Base-by-base conservation (phyloP, 64 coral and sea anemone genomes). In the Dendrophyllia cribrosa region DNA sequence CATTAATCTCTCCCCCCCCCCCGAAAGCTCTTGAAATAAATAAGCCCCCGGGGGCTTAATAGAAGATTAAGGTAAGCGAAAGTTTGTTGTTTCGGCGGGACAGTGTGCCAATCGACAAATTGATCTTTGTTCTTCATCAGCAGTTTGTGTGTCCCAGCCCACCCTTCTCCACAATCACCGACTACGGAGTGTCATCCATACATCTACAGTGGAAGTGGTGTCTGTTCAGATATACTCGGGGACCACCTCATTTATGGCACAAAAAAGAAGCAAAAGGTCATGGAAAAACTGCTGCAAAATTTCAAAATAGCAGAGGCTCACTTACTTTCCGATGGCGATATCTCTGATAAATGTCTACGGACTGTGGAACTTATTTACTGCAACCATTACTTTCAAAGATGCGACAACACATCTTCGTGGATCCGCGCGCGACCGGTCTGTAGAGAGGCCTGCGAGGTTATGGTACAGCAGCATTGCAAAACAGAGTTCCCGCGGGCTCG, bases 381-480 rank as follows among this genome's bases (percentile, higher is more conserved):
- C 72, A 75, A 75, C 72, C 72, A 75, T 17, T 75, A 75, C 45
- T 75, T 75, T 51, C 45, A 48, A 75, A 75, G 46, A 20, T 75
- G 72, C 19, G 72, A 75, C 45, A 49, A 50, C 45, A 19, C 46
- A 7, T 75, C 72, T 8, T 75, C 72, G 16, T 20, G 17, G 26
- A 50, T 75, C 47, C 72, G 45, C 47, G 12, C 72, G 47, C 43
- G 45, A 20, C 47, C 72, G 14, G 72, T 75, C 72, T 75, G 72
- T 50, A 75, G 47, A 46, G 72, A 50, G 1, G 72, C 72, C 72
- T 75, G 72, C 72, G 44, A 75, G 6, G 46, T 75, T 75, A 75
- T 75, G 72, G 72, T 75, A 10, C 72, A 75, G 72, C 44, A 50
- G 16, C 72, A 75, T 51, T 75, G 72, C 72, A 75, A 50, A 75